Base-by-base conservation (phyloP, 2,113 vertebrate species). In the Pitta sordida region DNA sequence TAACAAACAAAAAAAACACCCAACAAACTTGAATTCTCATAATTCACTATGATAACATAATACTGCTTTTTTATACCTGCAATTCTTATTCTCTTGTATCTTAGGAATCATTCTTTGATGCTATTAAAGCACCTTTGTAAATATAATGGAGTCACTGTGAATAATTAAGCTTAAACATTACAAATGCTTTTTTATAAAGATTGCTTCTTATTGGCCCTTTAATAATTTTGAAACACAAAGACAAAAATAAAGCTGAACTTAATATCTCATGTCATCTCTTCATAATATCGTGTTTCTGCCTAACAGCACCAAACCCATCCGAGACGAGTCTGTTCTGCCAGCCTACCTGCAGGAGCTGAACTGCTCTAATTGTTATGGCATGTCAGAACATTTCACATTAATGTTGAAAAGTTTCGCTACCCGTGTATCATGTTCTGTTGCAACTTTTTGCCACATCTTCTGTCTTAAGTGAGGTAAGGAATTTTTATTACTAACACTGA, bases 241-340 rank as follows among this genome's bases (percentile, higher is more conserved):
- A 94, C 67, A 96, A 96, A 96, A 91, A 85, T 32, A 82, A 95
- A 88, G 94, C 56, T 86, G 76, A 94, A 88, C 79, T 62, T 96
- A 93, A 79, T 64, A 90, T 73, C 73, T 92, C 74, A 55, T 74
- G 67, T 83, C 84, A 94, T 49, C n/a, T 90, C 92, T 81, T 94
- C 83, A 83, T 32, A 90, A 48, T 96, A 74, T 30, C 67, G 58
- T 81, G 65, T 56, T 90, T 88, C 78, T 77, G 78, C 63, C 90
- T 58, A 89, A 83, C 29, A 93, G 36, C 91, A 62, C 53, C 43
- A 94, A 53, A 59, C 83, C 39, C 53, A 80, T n/a, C 86, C 24
- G 4, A 77, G 89, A 88, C 52, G 83, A 97, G 67, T 87, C 83
- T 87, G 74, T 26, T 85, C 52, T 76, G 56, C 90, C 43, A 93